These are phyloP conservation scores for Osmerus mordax DNA, from an alignment of 2,113 vertebrate genomes.

Conservation along the genomic window DNA sequence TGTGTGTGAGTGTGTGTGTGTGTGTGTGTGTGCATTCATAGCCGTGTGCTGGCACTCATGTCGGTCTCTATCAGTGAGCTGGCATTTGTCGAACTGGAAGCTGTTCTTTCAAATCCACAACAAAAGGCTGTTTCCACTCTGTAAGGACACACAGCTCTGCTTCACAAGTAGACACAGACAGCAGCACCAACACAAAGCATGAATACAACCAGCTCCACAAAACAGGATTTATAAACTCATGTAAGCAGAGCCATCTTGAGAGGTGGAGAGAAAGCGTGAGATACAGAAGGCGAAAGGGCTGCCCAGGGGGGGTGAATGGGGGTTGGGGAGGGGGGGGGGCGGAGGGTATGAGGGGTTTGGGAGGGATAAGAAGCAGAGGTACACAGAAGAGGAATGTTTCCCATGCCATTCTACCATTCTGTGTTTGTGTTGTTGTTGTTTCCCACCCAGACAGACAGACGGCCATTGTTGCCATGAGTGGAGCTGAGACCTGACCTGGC, in stretches of 20 bases:
- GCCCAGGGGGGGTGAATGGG: not conserved
- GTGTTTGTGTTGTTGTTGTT: not conserved
- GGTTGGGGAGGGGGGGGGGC: not conserved
- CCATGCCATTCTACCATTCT: not conserved
- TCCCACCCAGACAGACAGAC: not conserved
- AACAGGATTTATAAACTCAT: constrained; percentile 65
- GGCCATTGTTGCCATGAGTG: not conserved
- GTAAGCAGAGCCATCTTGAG: constrained; percentile 62
- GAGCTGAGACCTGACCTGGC: not conserved
- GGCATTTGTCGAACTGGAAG: constrained; percentile 60
- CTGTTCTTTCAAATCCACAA: constrained; percentile 61
- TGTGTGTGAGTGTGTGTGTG: constrained; percentile 31
- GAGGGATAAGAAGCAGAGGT: constrained; percentile 5
- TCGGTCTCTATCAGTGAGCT: constrained; percentile 56
- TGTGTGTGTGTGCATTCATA: constrained; percentile 1
- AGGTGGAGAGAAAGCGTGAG: constrained; percentile 49
- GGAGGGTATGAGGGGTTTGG: constrained; percentile 36
- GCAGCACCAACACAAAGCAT: constrained; percentile 62
- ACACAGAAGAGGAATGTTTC: not conserved
- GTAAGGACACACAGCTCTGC: constrained; percentile 49
- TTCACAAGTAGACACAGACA: constrained; percentile 60
- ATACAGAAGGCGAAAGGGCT: not conserved
- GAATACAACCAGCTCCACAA: constrained; percentile 60
- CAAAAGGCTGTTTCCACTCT: constrained; percentile 56
- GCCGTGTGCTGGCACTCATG: constrained; percentile 34